Conservation (phyloP, 1,140 invertebrate genomes). For the Gryllus bimaculatus region DNA sequence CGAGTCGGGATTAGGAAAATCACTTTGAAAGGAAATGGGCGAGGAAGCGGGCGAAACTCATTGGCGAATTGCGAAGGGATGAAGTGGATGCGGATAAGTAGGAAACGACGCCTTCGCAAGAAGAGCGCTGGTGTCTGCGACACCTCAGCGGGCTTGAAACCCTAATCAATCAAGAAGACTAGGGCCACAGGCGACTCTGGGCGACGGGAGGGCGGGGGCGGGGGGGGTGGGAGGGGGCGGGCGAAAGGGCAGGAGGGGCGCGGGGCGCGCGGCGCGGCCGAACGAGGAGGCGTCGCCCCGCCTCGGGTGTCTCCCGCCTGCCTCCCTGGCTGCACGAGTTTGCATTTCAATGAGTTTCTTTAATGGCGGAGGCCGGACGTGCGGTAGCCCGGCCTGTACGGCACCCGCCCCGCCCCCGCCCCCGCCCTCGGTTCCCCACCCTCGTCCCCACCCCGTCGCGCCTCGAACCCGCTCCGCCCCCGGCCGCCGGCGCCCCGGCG, state of each 20-base stretch:
- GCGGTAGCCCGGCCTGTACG: neutral
- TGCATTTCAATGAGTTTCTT: neutral
- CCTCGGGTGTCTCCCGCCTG: neutral
- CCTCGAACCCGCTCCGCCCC: too few relatives aligned
- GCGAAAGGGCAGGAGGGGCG: too few relatives aligned
- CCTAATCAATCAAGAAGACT: neutral
- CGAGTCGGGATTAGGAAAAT: too few relatives aligned
- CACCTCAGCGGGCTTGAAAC: neutral
- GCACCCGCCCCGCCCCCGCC: too few relatives aligned
- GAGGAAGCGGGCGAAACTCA: neutral
- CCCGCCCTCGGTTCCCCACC: too few relatives aligned
- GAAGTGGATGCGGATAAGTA: neutral
- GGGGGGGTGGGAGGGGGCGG: too few relatives aligned
- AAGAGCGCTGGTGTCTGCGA: neutral
- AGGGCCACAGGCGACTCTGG: neutral
- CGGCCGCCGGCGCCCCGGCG: too few relatives aligned
- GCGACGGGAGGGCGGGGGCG: too few relatives aligned
- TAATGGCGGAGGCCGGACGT: neutral
- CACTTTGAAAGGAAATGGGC: too few relatives aligned
- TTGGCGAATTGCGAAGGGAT: neutral
- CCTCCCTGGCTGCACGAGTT: neutral
- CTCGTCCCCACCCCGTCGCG: neutral
- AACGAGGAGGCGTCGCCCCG: too few relatives aligned
- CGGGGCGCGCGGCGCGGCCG: too few relatives aligned
- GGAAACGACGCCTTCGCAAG: neutral